Evolutionary conservation across 2,888 invertebrate species (phyloP).

Genomic region (Marronus borbonicus): DNA sequence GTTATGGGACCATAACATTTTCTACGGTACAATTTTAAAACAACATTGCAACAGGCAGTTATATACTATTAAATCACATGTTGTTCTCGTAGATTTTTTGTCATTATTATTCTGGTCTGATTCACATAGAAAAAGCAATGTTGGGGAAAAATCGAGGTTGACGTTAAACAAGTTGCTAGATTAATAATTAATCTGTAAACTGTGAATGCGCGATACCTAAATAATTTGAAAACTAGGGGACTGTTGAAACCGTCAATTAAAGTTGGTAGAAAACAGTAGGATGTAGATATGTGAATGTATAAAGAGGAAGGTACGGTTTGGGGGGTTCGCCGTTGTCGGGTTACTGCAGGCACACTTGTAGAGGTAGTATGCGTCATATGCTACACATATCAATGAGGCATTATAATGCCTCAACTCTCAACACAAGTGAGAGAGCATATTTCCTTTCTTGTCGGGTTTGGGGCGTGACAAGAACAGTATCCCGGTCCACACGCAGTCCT

Average conservation of each 20-base stretch:
- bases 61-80: constrained; percentile 47
- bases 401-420: constrained; percentile 57
- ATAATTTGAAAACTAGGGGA: neutral
- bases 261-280: constrained; percentile 40
- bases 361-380: constrained; percentile 57
- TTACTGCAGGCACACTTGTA: constrained; percentile 47
- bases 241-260: constrained; percentile 29
- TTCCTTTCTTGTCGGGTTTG: constrained; percentile 58
- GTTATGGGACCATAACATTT: constrained; percentile 20
- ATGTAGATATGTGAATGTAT: constrained; percentile 32
- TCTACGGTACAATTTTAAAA: constrained; percentile 36
- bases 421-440: constrained; percentile 56
- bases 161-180: no score
- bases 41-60: constrained; percentile 49
- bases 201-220: neutral
- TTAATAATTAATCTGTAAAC: no score
- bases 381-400: constrained; percentile 61
- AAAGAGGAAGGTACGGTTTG: constrained; percentile 42
- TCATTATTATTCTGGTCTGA: neutral
- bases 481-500: constrained; percentile 48
- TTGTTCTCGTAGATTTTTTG: constrained; percentile 27
- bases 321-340: constrained; percentile 38
- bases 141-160: no score
- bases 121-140: neutral
- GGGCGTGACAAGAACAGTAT: constrained; percentile 58